Percentiles rank a stretch among this genome's conserved stretches.
phyloP scores from a whole-genome alignment of 2,888 invertebrate species.

The Formica aserva region DNA sequence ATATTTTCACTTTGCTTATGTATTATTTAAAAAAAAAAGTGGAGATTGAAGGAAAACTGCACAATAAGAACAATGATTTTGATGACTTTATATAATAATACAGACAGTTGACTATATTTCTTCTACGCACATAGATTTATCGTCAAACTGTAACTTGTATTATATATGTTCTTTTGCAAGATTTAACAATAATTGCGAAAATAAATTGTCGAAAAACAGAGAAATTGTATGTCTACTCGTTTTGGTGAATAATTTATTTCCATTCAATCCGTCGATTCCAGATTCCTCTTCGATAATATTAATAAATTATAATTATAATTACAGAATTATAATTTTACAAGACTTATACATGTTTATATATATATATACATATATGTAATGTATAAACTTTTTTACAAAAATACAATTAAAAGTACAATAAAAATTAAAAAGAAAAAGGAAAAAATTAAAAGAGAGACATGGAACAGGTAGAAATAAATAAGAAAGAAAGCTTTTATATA shows the following conservation, averaged over 20 bases:
- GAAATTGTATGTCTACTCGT: background rate
- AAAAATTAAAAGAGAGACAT: too few relatives aligned
- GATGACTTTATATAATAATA: background rate
- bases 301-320: background rate
- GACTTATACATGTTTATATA: background rate
- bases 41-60: background rate
- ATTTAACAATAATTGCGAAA: conserved; percentile 81
- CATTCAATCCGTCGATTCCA: background rate
- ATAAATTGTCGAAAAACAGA: conserved; percentile 78
- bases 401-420: too few relatives aligned
- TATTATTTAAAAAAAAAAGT: background rate
- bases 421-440: too few relatives aligned
- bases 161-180: conserved; percentile 85
- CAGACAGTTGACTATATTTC: conserved; percentile 1
- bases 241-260: background rate
- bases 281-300: background rate
- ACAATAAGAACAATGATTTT: background rate
- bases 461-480: too few relatives aligned
- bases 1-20: background rate
- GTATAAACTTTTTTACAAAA: too few relatives aligned
- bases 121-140: conserved; percentile 77
- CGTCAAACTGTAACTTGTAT: conserved; percentile 82
- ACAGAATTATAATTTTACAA: background rate
- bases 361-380: too few relatives aligned
- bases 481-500: too few relatives aligned